Base-by-base conservation (phyloP, 1,140 invertebrate genomes). In the Stratiolaelaps scimitus region DNA sequence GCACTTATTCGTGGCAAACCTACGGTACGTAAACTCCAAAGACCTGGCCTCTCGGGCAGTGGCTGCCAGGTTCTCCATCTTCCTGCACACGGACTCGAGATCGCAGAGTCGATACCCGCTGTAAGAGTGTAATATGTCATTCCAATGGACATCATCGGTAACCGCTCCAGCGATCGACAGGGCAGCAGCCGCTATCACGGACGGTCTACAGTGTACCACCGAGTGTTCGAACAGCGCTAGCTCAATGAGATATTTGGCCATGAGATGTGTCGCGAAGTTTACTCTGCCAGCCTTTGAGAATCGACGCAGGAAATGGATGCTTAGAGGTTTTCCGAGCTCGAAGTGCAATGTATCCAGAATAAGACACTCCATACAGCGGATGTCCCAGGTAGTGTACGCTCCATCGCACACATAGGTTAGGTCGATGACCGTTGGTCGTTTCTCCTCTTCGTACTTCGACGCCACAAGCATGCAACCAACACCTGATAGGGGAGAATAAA, bases 371-470 rank as follows among this genome's bases (percentile, higher is more conserved):
- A 93, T 95, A 56, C 81, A 76, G 19, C 86, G 76, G 43, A 97
- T 85, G 71, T 95, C 85, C 10, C 77, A 72, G 70, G 83, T 86
- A 0, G 81, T 82, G 72, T 90, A 96, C 0, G 89, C 84, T 74
- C 91, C 84, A 75, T 93, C 92, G 19, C 90, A 89, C 45, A 96
- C 88, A 72, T 86, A 93, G 6, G 91, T 84, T 79, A 93, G 95
- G 75, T 97, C 92, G 1, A 77, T 77, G 30, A 95, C 81, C 65
- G 89, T 86, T 2, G 92, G 91, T 6, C 85, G 81, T 71, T 86
- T 89, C 72, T 93, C 88, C 78, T 98, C 93, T 77, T 97, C 93
- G 73, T 92, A 96, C 75, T 97, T 98, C 69, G 85, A 84, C 13
- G 93, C 91, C 67, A 97, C 84, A 70, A 92, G 86, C 81, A 97